phyloP scores from a whole-genome alignment of 2,888 invertebrate species.

The Papilio elwesi region DNA sequence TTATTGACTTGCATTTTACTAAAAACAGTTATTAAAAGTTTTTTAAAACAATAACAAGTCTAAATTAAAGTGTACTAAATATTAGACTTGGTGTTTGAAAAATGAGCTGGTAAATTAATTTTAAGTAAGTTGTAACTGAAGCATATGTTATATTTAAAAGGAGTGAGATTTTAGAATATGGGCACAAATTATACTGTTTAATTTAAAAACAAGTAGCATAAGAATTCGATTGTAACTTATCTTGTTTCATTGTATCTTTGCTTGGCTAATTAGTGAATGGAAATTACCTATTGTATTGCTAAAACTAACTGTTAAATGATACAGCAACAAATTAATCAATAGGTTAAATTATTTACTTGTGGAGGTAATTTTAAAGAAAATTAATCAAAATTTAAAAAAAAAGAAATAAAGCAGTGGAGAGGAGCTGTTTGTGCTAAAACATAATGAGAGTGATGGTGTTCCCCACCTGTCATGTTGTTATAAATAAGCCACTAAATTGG shows the following conservation, averaged over 20 bases:
- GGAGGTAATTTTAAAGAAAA: no score
- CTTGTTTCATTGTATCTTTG: conserved; percentile 2
- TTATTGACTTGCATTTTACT: neutral
- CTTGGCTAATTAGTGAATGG: conserved; percentile 10
- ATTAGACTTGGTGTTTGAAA: conserved; percentile 53
- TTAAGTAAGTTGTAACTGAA: conserved; percentile 31
- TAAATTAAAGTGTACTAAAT: conserved; percentile 44
- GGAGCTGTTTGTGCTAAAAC: no score
- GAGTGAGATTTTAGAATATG: conserved; percentile 54
- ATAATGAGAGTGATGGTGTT: no score
- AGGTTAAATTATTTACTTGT: neutral
- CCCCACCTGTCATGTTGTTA: no score
- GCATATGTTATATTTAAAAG: conserved; percentile 42
- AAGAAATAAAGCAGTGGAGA: no score
- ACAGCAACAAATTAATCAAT: conserved; percentile 5
- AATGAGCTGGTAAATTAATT: conserved; percentile 40
- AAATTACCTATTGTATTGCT: neutral
- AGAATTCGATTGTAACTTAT: neutral
- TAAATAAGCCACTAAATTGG: no score
- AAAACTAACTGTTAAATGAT: neutral
- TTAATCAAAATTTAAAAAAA: no score
- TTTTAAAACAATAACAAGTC: no score
- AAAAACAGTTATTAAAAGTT: neutral
- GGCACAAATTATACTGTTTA: conserved; percentile 42
- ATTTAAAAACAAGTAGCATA: conserved; percentile 10